Evolutionary conservation across 2,888 invertebrate species (phyloP).

Genomic region (Pogonocherus hispidulus): DNA sequence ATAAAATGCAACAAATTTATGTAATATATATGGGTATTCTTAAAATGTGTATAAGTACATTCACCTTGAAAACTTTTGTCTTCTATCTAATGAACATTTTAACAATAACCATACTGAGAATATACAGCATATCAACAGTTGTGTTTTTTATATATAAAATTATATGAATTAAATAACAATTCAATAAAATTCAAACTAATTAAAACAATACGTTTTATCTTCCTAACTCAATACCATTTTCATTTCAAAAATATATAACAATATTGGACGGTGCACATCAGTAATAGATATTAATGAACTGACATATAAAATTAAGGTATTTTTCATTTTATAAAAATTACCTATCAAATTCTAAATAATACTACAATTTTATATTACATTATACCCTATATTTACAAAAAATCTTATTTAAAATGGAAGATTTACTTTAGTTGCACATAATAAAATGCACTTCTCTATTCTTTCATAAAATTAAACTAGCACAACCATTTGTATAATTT

Average conservation of each 20-base stretch:
- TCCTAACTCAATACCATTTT: slow-evolving; percentile 35
- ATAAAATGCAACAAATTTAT: slow-evolving; percentile 51
- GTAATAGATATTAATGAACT: slow-evolving; percentile 33
- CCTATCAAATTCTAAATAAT: slow-evolving; percentile 32
- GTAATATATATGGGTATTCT: slow-evolving; percentile 38
- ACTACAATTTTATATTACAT: slow-evolving; percentile 52
- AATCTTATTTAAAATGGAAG: slow-evolving; percentile 56
- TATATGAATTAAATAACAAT: slow-evolving; percentile 62
- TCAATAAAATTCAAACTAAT: slow-evolving; percentile 61
- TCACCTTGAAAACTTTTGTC: slow-evolving; percentile 23
- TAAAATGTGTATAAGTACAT: slow-evolving; percentile 47
- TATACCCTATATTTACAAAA: slow-evolving; percentile 63
- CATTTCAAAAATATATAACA: slow-evolving; percentile 44
- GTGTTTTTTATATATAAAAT: slow-evolving; percentile 53
- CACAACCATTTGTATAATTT: slow-evolving; percentile 37
- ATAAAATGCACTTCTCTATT: slow-evolving; percentile 30
- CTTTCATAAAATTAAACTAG: slow-evolving; percentile 41
- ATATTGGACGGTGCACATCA: slow-evolving; percentile 55
- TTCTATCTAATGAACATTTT: slow-evolving; percentile 33
- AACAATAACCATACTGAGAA: slow-evolving; percentile 40
- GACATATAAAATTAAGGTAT: slow-evolving; percentile 40
- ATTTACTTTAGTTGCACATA: slow-evolving; percentile 43
- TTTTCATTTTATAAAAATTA: slow-evolving; percentile 27
- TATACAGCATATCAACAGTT: slow-evolving; percentile 40
- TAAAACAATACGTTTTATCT: slow-evolving; percentile 53